These are phyloP conservation scores for Prunella fulvescens DNA, from an alignment of 2,113 vertebrate species.

Conservation along the genomic window DNA sequence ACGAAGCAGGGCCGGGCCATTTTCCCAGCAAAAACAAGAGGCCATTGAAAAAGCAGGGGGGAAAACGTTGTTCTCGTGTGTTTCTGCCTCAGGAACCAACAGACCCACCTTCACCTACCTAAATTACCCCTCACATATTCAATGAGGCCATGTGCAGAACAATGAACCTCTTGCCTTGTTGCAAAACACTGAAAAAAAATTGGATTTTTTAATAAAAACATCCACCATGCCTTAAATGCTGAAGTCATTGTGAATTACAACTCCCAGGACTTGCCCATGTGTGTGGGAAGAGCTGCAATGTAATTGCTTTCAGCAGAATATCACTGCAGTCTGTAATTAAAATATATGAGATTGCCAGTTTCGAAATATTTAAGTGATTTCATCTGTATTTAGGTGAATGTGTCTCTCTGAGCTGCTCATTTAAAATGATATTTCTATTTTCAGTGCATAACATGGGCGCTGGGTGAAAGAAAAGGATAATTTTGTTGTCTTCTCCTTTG, in stretches of 20 bases:
- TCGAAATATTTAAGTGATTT: slow-evolving; percentile 49
- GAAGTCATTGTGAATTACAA: not conserved
- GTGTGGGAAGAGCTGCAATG: slow-evolving; percentile 17
- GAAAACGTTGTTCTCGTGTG: rapidly evolving
- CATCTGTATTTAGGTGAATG: slow-evolving; percentile 6
- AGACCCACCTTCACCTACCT: not conserved
- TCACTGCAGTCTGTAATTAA: slow-evolving; percentile 30
- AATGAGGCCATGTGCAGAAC: not conserved
- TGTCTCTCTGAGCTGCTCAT: not conserved
- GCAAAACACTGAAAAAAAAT: not conserved
- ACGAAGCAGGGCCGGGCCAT: not conserved
- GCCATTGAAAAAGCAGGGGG: not conserved
- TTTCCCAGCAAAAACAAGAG: slow-evolving; percentile 1
- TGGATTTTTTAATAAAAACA: not conserved
- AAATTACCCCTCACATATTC: not conserved
- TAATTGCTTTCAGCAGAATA: slow-evolving; percentile 61
- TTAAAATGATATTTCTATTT: slow-evolving; percentile 15
- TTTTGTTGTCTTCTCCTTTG: not conserved
- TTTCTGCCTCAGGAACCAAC: not conserved
- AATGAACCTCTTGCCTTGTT: not conserved
- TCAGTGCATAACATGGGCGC: not conserved
- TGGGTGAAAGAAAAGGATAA: not conserved
- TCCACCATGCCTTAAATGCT: not conserved
- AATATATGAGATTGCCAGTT: slow-evolving; percentile 13
- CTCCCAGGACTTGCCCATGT: not conserved